Base-by-base conservation (phyloP, 2,113 vertebrate species). In the Rhea pennata region DNA sequence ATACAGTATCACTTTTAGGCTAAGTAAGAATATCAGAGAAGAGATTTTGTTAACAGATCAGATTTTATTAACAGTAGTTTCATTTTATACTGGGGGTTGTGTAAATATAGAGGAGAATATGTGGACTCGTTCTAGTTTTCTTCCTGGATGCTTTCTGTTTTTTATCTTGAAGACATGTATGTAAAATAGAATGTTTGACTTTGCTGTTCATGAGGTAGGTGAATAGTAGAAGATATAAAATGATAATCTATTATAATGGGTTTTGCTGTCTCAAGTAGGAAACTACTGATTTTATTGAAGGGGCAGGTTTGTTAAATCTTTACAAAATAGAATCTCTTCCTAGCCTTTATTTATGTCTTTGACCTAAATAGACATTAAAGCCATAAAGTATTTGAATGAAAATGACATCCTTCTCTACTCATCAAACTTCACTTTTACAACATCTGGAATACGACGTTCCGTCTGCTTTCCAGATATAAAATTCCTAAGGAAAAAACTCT, bases 211-310 rank as follows among this genome's bases (percentile, higher is more conserved):
- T 62, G 77, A 83, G 40, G 62, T 76, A 66, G 78, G 62, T 0
- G 1, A 94, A 79, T 78, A 92, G 58, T 7, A 36, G 0, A 1
- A 92, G 73, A 87, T 93, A 46, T 23, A 48, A 77, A 84, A 89
- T 77, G 81, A 89, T 91, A 73, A 84, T 51, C 74, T 36, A 26
- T 91, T 79, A 50, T 89, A 90, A 79, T 76, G 84, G 92, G 36
- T 92, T 94, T 87, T 92, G 56, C 56, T 59, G 31, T 33, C 29
- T 33, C 29, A 46, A 82, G 62, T 44, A 89, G 73, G 73, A 69
- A 93, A 65, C 64, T 79, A 73, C 58, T 85, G 87, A 36, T 82
- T 87, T 91, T 73, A 91, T 66, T 91, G 84, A 95, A 93, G 71
- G 74, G 59, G 31, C 64, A 48, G 29, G 21, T 91, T 94, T 92